Evolutionary conservation across 1,140 invertebrate genomes (phyloP), one percentile per base, ranked within the genome.

Genomic region (Phthorimaea operculella): DNA sequence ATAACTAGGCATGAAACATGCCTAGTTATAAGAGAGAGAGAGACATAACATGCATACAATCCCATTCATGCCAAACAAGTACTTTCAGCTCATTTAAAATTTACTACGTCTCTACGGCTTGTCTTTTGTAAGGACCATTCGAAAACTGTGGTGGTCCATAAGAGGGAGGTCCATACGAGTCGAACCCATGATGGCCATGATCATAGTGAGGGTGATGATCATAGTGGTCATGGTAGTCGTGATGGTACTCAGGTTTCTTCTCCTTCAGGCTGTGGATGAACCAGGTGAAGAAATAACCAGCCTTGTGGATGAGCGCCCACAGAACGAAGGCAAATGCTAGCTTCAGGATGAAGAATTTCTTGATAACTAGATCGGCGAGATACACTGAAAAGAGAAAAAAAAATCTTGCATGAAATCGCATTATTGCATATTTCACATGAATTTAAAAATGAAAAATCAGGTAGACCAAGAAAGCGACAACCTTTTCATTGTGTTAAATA

Each of bases 341-440:
- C 52, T 83, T 83, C 10, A 83, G 57, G 11, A 83, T 61, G 60
- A 83, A 83, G 11, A 83, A 64, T 52, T 83, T 83, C 66, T 83
- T 83, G 1, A 83, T 49, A 1, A 83, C 58, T n/a, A 83, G 51
- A 15, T 83, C 78, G 0, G 74, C 73, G 56, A 81, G 66, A 61
- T 66, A 81, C 6, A 83, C 80, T 83, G 71, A 3, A 70, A 70
- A 10, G 42, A 58, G 54, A 16, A 28, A 39, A 53, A 55, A 48
- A 28, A 62, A 44, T 42, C 44, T 14, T 44, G 1, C 12, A 34
- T 11, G 6, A 7, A 34, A 34, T 34, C 33, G 6, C 11, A 34
- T 11, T 34, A 34, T 34, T n/a, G n/a, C n/a, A n/a, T n/a, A n/a
- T n/a, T n/a, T n/a, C n/a, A n/a, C n/a, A n/a, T n/a, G n/a, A n/a